Base-by-base conservation (phyloP, 2,113 vertebrate species). In the Mastomys coucha region DNA sequence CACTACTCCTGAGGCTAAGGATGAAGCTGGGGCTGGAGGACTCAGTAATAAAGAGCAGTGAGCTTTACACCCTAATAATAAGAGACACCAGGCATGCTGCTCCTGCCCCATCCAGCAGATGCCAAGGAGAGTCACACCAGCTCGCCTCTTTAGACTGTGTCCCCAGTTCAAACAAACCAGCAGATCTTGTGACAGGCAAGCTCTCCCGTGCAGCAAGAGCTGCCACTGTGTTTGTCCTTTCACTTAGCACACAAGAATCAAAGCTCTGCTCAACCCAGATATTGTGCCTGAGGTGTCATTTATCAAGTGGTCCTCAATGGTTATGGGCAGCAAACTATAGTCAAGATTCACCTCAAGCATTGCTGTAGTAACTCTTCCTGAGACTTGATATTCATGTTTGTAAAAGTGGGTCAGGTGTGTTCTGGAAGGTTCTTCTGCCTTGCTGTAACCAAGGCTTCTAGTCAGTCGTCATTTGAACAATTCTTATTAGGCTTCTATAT, bases 101-200 rank as follows among this genome's bases (percentile, higher is more conserved):
- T 78, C 78, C 67, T 39, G 65, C 45, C 20, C 22, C 31, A 42
- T 31, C 31, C 5, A 24, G 56, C 0, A 8, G 72, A 19, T 36
- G 73, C 89, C 88, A 70, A 39, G 84, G 31, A 20, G 20, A 60
- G 81, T 26, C 91, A 51, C 53, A 26, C 45, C 58, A 60, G 76
- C 53, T 73, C 81, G 88, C 56, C 84, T 65, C 53, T 11, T 92
- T 45, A 33, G 31, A 10, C 69, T n/a, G 67, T 42, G 49, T 20
- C 16, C 39, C 69, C 8, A 56, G 58, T 77, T 88, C 91, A 84
- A 31, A 91, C 63, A 78, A 91, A 51, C 72, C 77, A 89, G 19
- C n/a, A 84, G 89, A 81, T 67, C 92, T 86, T 49, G 12, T 31
- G 77, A 96, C 94, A 81, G 67, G 88, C 58, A 16, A 33, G 53